phyloP scores from a whole-genome alignment of 2,797 vertebrate genomes.

The Pachyuromys duprasi region DNA sequence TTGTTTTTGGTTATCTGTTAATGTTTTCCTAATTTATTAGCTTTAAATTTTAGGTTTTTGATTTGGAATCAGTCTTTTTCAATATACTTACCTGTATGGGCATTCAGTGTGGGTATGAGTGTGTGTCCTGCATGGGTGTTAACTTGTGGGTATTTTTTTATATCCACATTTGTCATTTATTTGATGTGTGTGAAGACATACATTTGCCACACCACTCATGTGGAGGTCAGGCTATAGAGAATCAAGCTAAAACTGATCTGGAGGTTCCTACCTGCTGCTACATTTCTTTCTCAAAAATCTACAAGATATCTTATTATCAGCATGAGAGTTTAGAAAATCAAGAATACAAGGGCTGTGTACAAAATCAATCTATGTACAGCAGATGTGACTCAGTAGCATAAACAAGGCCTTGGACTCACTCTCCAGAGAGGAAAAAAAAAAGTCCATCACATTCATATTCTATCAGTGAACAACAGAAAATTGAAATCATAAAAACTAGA shows the following conservation, averaged over 20 bases:
- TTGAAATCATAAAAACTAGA: background rate
- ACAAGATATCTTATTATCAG: background rate
- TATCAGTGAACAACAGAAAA: background rate
- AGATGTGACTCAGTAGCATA: background rate
- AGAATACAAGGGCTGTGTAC: background rate
- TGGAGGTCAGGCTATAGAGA: background rate
- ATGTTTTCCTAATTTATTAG: background rate
- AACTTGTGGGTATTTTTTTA: background rate
- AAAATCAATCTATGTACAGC: background rate
- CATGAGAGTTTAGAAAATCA: constrained; percentile 15
- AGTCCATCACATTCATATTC: background rate
- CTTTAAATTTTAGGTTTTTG: background rate
- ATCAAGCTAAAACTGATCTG: background rate
- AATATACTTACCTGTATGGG: background rate
- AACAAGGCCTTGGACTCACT: background rate
- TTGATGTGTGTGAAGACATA: background rate
- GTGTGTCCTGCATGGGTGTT: background rate
- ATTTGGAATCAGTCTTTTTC: background rate
- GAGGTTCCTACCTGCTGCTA: background rate
- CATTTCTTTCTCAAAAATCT: background rate
- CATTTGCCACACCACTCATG: background rate
- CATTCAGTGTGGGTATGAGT: background rate
- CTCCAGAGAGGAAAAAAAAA: background rate
- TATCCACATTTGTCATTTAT: background rate
- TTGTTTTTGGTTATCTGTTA: background rate